Evolutionary conservation across 2,797 vertebrate genomes (phyloP), one percentile per base, ranked within the genome.

Genomic region (Megalops cyprinoides): DNA sequence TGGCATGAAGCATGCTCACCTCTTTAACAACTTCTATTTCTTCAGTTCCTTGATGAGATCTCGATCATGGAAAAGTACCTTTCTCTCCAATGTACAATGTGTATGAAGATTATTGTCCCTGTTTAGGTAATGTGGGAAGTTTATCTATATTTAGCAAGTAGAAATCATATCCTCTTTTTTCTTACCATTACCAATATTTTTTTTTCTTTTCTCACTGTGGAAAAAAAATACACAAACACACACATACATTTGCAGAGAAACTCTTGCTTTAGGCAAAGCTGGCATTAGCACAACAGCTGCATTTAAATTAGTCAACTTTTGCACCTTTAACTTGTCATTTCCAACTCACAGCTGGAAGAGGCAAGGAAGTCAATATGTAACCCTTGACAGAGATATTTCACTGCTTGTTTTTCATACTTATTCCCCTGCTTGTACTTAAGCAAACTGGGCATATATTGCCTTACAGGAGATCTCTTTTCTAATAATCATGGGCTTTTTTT

Each of bases 271-370:
- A 69, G 39, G 65, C 39, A n/a, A 67, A 39, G 62, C 62, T 28
- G 3, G 14, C 34, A 20, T n/a, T 34, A 67, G 62, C 62, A 67
- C 4, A 15, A 5, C 31, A 31, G 1, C 14, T 2, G n/a, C 31
- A 12, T 42, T 42, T 69, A 69, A 44, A 69, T 18, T 6, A 42
- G 65, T 6, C 65, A 69, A 42, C 37, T 6, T 69, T 44, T 44
- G 65, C 65, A 69, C 65, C 65, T 65, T 65, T 65, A 65, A 37
- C 65, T 42, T 42, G 65, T 69, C 65, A 69, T n/a, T 53, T 53
- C 18, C 20, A 5, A 42, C 8, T 69, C 65, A n/a, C 39, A 44
- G 20, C 65, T 69, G 65, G 37, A 23, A 44, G 3, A 39, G 14
- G 60, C 31, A 60, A 1, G 15, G 34, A 14, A 15, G 62, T n/a